Base-by-base conservation (phyloP, 2,888 invertebrate species). In the Tipula lateralis region DNA sequence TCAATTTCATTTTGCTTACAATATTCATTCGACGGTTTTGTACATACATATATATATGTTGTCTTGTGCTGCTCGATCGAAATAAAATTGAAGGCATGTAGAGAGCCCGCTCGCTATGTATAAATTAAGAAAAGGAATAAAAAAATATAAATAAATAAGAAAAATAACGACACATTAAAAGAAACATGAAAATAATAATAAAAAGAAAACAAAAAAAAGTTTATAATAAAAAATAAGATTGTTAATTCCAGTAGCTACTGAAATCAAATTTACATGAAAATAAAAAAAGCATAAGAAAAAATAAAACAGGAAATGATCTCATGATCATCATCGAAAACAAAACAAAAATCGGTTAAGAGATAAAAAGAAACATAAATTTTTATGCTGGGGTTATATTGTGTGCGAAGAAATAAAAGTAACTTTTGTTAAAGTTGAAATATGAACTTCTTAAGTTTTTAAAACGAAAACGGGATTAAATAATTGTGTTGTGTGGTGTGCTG, bases 171-270 rank as follows among this genome's bases (percentile, higher is more conserved):
- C 66, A 66, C 66, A 66, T 19, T 66, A 66, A 66, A 66, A 66
- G 66, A 66, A 66, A 66, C 66, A 66, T 66, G 66, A 66, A 66
- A 66, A 66, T 66, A 66, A 66, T 66, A 66, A 66, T 9, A 66
- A 19, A 12, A 66, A 66, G 9, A 24, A 66, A 66, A 12, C 19
- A 44, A 44, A 44, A n/a, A n/a, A n/a, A n/a, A n/a, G n/a, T n/a
- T n/a, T n/a, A n/a, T n/a, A n/a, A 44, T 16, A 50, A 50, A 50
- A 66, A 66, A 19, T 66, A 9, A 66, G 66, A 66, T 66, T 66
- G 66, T 66, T 66, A 66, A 66, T 66, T 66, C 66, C 66, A 66
- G 66, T 66, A 66, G 66, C 66, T 66, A 66, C 66, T 66, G 66
- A 66, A 66, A 66, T 66, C 66, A 66, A 6, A 66, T 66, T 66